Evolutionary conservation across 2,113 vertebrate genomes (phyloP), one percentile per base, ranked within the genome.

Genomic region (Pelodiscus sinensis): DNA sequence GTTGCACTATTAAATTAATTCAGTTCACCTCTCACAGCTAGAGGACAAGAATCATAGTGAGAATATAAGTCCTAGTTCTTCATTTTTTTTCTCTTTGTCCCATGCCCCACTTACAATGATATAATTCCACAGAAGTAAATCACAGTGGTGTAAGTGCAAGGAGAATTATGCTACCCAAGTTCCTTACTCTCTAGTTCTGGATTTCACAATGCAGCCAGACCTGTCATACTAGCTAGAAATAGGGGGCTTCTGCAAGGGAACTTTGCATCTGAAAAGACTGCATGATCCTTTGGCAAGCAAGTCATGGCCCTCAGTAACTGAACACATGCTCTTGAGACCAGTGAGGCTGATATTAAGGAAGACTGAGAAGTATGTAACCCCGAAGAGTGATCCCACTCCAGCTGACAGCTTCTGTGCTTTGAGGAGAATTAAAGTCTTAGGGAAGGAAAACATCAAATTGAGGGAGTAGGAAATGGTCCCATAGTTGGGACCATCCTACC

Each of bases 41-140:
- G 71, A 88, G 68, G 68, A 86, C 0, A 1, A 92, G 56, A 57
- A 62, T 80, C 60, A 88, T 56, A 82, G 9, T 77, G 55, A 81
- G 6, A 60, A 85, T 71, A 60, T 60, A 94, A 94, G 82, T 31
- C 12, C 19, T 31, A 89, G 13, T 31, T 73, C 52, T 29, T 71
- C 29, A 82, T 29, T 80, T 44, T 6, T 90, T 35, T 8, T 8
- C 52, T 77, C 56, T 80, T 60, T 81, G 35, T n/a, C 19, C 88
- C 4, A 31, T 13, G 90, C 6, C 3, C 51, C 79, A 50, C 12
- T 93, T 86, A 86, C 12, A 83, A 3, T 79, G 73, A 81, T 92
- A 52, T 90, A 91, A 94, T 81, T 68, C 77, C 75, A 57, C 22
- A n/a, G 78, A 51, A 19, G 35, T 60, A 89, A 92, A 86, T 81